Evolutionary conservation across 2,113 vertebrate genomes (phyloP), one percentile per base, ranked within the genome.

Genomic region (Falcunculus frontatus): DNA sequence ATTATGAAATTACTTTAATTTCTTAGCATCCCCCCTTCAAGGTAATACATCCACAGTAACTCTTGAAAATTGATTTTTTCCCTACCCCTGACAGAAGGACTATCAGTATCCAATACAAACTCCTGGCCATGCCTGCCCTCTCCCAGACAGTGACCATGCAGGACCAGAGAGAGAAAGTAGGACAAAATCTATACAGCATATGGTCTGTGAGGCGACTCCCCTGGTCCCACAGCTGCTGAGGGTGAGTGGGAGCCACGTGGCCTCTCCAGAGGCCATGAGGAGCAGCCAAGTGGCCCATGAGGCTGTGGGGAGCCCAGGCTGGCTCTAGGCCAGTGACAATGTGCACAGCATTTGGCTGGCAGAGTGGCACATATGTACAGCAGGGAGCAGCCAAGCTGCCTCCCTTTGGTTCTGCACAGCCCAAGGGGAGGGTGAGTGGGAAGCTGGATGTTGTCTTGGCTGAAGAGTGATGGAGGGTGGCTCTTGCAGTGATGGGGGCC

Each of bases 181-280:
- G 74, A 68, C 35, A 81, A 78, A 87, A 79, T 87, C 74, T 72
- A 56, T 25, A 39, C 49, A 74, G 11, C 64, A 55, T 55, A 33
- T 13, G 35, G 47, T 47, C 39, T 1, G 0, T 57, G 80, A 53
- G 68, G 72, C 0, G 0, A 41, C 16, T 33, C 42, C n/a, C 52
- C 64, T 1, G 1, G 13, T 41, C 47, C 53, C 0, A 0, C 77
- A 87, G 89, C 50, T 84, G 80, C 87, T 55, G 30, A 46, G 16
- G 29, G 26, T 17, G 11, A 27, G 10, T 21, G 26, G 32, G 59
- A 65, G 50, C 25, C 4, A 0, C 0, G 0, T 0, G 2, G 42
- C 18, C n/a, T 1, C 59, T 87, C 57, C 76, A 89, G 89, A 86
- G 63, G 50, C 68, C 69, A 33, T 0, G 0, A 44, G 60, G 32